A percentile compares a stretch with the other conserved stretches of the same genome.
Evolutionary conservation across 2,888 invertebrate species (phyloP).

Genomic region (Agonopterix alstromeriana): DNA sequence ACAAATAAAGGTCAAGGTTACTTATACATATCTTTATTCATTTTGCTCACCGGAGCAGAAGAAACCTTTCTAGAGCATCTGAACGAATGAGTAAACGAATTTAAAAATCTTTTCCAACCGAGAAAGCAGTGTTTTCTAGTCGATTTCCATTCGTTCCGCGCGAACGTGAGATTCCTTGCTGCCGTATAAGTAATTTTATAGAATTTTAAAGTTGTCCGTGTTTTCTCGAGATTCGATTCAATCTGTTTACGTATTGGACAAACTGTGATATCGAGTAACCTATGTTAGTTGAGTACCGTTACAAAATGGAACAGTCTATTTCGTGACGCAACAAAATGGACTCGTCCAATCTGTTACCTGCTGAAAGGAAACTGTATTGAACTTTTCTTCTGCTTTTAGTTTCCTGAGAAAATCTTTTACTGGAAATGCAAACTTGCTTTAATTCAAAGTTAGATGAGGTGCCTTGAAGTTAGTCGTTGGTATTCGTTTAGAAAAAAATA

Average conservation of each 20-base stretch:
- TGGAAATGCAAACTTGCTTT: too few species aligned
- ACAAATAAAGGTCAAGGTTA: slow-evolving; percentile 2
- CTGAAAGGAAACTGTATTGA: too few species aligned
- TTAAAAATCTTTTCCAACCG: slow-evolving; percentile 32
- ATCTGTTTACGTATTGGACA: slow-evolving; percentile 2
- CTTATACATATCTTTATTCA: background rate
- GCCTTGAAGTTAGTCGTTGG: too few species aligned
- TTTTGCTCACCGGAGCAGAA: slow-evolving; percentile 1
- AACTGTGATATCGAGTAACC: background rate
- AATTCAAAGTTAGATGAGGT: too few species aligned
- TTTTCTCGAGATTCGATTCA: slow-evolving; percentile 1
- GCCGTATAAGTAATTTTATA: slow-evolving; percentile 18
- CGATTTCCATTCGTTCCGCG: slow-evolving; percentile 37
- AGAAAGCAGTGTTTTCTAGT: slow-evolving; percentile 35
- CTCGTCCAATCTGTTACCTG: too few species aligned
- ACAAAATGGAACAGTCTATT: background rate
- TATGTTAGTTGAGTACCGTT: background rate
- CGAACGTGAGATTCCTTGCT: slow-evolving; percentile 12
- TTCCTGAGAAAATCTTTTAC: too few species aligned
- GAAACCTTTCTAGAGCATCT: slow-evolving; percentile 2
- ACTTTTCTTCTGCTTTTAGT: too few species aligned
- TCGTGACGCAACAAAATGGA: background rate
- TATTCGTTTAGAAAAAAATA: too few species aligned
- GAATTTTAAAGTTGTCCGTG: slow-evolving; percentile 10
- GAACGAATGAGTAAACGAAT: slow-evolving; percentile 21